Conservation (phyloP, 92 coral and sea anemone species). For the Epizoanthus rinbou region DNA sequence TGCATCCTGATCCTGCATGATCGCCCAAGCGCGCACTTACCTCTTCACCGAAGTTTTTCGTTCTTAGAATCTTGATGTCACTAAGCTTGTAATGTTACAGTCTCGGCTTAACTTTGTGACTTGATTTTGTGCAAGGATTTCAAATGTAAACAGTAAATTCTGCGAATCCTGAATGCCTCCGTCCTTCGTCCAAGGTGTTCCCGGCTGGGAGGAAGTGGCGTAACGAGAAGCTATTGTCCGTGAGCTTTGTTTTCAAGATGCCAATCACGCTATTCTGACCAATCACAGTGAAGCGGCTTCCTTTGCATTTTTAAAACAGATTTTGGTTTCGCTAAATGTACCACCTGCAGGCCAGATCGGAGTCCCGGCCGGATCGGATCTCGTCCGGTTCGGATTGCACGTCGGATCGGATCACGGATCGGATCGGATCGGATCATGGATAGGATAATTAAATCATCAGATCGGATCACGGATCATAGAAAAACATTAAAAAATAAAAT, state of each 20-base stretch:
- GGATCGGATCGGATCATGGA: no score
- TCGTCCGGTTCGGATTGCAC: no score
- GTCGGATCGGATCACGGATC: no score
- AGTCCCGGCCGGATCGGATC: no score
- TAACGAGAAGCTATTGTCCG: slow-evolving; percentile 21
- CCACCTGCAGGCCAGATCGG: no score
- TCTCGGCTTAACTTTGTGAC: not conserved
- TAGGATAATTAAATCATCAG: no score
- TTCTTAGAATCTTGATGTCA: not conserved
- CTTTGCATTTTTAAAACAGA: not conserved
- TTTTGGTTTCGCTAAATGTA: no score
- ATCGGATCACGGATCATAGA: no score
- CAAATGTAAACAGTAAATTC: slow-evolving; percentile 38
- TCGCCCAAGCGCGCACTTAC: slow-evolving; percentile 17
- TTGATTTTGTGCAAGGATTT: not conserved
- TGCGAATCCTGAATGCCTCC: slow-evolving; percentile 1
- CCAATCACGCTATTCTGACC: slow-evolving; percentile 15
- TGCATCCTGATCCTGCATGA: slow-evolving; percentile 15
- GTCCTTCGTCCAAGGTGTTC: slow-evolving; percentile 12
- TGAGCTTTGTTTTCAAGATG: slow-evolving; percentile 8
- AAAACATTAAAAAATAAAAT: no score
- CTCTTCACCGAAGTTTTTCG: not conserved
- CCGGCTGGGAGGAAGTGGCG: slow-evolving; percentile 41
- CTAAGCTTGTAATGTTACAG: slow-evolving; percentile 14
- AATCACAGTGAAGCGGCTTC: slow-evolving; percentile 21